Conservation (phyloP, 2,797 vertebrate genomes). For the Pseudotriccus pelzelni region DNA sequence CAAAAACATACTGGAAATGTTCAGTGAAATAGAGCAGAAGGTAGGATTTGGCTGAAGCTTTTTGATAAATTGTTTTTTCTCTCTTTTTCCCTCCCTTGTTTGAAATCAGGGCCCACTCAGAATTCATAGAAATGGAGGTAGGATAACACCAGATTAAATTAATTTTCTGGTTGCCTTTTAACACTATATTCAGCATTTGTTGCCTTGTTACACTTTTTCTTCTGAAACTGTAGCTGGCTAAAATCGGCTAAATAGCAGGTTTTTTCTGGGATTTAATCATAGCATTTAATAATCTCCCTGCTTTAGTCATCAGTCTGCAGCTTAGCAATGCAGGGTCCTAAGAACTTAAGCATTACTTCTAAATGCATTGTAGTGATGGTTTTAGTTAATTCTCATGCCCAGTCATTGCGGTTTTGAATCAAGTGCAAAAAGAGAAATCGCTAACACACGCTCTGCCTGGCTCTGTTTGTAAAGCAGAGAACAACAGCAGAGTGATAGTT, state of each 20-base stretch:
- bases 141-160: neutral
- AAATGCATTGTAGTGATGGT: neutral
- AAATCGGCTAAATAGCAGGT: neutral
- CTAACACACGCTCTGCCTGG: neutral
- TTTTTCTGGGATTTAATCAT: neutral
- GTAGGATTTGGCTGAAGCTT: neutral
- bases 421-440: neutral
- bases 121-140: neutral
- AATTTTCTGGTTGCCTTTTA: neutral
- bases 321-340: neutral
- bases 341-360: neutral
- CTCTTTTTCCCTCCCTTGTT: rapidly evolving
- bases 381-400: neutral
- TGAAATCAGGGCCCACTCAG: neutral
- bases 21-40: neutral
- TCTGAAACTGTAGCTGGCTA: neutral
- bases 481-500: neutral
- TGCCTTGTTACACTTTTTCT: neutral
- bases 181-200: neutral
- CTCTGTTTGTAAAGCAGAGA: neutral
- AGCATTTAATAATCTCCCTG: neutral
- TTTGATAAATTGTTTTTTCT: neutral
- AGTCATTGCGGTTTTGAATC: neutral
- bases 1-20: neutral
- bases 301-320: slow-evolving; percentile 16